Evolutionary conservation across 2,888 invertebrate species (phyloP), one percentile per base, ranked within the genome.

Genomic region (Drosophila birchii): DNA sequence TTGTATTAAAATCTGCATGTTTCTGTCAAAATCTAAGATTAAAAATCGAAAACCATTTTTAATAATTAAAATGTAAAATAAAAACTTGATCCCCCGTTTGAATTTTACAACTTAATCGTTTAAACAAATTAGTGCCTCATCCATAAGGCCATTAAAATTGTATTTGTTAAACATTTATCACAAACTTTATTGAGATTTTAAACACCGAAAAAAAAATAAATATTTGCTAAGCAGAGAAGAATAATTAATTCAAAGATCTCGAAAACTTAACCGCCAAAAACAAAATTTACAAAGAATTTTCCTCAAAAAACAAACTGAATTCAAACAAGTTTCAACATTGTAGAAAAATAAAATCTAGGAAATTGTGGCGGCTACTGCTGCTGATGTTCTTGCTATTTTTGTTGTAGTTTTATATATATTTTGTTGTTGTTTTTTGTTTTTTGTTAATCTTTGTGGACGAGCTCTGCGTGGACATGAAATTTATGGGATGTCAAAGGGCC

Each of bases 401-500:
- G 70, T 72, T 73, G 45, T 45, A 45, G 26, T 84, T 61, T 51
- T 38, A 58, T 66, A 39, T 66, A 39, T 57, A 41, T 61, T 59
- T 75, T 69, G 32, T 61, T 53, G 32, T 66, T 66, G 39, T 64
- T 49, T 53, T 62, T 73, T 77, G n/a, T n/a, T 80, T 60, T 80
- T 70, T 78, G 71, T 73, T 73, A 73, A 73, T 73, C 73, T 72
- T 64, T 44, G 64, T 51, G 63, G 61, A 67, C 58, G 76, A 80
- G 68, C 78, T 77, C 78, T 77, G 76, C 78, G 75, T 80, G 79
- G 75, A 83, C 79, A 78, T 72, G 66, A 85, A 87, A 88, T 88
- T 89, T 86, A 84, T 88, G 86, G 80, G 86, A 88, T 88, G 88
- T 88, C 88, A 88, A 88, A 88, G 89, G 89, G 86, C 82, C 80